Conservation (phyloP, 2,797 vertebrate species). For the Sebastes variabilis region DNA sequence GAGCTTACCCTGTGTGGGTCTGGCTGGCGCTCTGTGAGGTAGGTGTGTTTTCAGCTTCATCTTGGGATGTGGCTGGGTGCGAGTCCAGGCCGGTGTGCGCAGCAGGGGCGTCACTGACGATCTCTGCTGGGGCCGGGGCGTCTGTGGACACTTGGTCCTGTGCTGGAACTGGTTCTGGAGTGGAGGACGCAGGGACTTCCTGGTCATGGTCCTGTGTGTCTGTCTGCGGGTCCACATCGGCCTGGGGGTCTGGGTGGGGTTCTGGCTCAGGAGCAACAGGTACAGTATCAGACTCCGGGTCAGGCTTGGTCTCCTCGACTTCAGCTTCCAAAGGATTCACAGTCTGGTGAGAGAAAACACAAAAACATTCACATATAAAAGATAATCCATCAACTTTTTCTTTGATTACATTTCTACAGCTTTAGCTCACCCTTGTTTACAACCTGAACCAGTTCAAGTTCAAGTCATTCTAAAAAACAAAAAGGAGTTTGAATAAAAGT, state of each 20-base stretch:
- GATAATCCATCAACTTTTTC: not conserved
- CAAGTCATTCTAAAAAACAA: not conserved
- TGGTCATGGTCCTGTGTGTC: slow-evolving; percentile 45
- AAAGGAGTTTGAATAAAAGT: not conserved
- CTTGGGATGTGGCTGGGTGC: slow-evolving; percentile 62
- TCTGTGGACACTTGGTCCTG: slow-evolving; percentile 66
- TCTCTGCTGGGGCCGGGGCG: slow-evolving; percentile 62
- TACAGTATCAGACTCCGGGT: slow-evolving; percentile 46
- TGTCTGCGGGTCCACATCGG: slow-evolving; percentile 47
- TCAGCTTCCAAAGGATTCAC: slow-evolving; percentile 76
- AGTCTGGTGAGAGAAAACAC: slow-evolving; percentile 73
- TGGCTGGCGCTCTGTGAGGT: slow-evolving; percentile 89
- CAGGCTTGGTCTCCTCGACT: slow-evolving; percentile 51
- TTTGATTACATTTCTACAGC: not conserved
- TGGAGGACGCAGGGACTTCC: slow-evolving; percentile 10
- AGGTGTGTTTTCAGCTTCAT: slow-evolving; percentile 89
- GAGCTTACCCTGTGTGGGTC: slow-evolving; percentile 85
- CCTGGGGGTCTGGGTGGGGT: slow-evolving; percentile 38
- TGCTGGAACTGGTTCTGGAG: slow-evolving; percentile 61
- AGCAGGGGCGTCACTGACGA: slow-evolving; percentile 45
- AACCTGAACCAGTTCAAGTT: not conserved
- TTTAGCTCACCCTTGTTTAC: not conserved
- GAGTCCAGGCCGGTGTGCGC: slow-evolving; percentile 70
- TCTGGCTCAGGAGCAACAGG: slow-evolving; percentile 62
- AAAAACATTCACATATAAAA: not conserved